A percentile compares a stretch with the other conserved stretches of the same genome.
Conservation (phyloP, 2,888 invertebrate species). For the Aspidiotus rigidus region DNA sequence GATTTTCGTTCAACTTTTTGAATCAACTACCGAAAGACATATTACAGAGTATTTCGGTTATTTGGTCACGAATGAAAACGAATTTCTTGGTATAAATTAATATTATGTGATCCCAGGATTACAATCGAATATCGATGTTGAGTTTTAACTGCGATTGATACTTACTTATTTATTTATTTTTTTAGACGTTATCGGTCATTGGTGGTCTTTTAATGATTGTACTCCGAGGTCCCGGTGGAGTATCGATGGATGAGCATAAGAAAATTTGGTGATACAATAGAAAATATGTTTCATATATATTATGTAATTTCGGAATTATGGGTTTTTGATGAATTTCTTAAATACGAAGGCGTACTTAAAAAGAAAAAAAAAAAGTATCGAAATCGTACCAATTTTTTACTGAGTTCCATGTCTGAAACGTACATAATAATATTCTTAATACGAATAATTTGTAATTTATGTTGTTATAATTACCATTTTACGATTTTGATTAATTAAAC, state of each 20-base stretch:
- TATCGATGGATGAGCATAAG: constrained; percentile 99
- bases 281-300: background rate
- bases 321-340: background rate
- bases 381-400: background rate
- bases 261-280: constrained; percentile 72
- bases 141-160: too few species aligned
- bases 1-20: too few species aligned
- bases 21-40: too few species aligned
- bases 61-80: too few species aligned
- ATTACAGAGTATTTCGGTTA: too few species aligned
- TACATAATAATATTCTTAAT: too few species aligned
- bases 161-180: constrained; percentile 41
- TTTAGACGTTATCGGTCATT: constrained; percentile 94
- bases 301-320: background rate
- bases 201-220: constrained; percentile 98
- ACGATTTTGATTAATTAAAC: too few species aligned
- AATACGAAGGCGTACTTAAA: background rate
- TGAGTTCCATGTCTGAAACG: background rate
- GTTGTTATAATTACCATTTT: too few species aligned
- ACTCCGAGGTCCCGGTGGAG: constrained; percentile 93
- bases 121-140: too few species aligned
- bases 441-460: too few species aligned
- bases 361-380: background rate
- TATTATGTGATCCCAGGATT: too few species aligned
- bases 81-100: too few species aligned